phyloP scores from a whole-genome alignment of 2,797 vertebrate species.

The Myotis vivesi region DNA sequence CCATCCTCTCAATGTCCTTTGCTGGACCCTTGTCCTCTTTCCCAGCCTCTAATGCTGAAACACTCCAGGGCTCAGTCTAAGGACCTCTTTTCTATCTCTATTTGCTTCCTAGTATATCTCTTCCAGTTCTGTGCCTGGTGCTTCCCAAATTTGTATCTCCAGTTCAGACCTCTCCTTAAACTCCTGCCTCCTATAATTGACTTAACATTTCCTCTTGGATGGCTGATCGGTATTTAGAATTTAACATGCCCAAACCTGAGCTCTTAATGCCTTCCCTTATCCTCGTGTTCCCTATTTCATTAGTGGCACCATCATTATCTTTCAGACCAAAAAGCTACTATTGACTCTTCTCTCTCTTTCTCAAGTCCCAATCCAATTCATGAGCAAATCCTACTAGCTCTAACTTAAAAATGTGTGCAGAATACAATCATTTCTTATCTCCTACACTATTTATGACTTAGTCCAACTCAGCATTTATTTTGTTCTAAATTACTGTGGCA shows the following conservation, averaged over 20 bases:
- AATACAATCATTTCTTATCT: background rate
- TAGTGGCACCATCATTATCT: background rate
- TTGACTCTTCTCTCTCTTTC: background rate
- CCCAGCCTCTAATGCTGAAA: background rate
- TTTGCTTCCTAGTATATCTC: background rate
- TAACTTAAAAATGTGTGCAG: background rate
- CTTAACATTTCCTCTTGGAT: background rate
- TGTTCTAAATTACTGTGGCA: background rate
- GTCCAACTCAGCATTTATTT: background rate
- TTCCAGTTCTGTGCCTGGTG: background rate
- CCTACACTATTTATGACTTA: background rate
- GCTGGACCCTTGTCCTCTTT: background rate
- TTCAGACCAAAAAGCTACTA: background rate
- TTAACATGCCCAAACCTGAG: background rate
- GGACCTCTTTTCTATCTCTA: background rate
- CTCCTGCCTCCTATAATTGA: background rate
- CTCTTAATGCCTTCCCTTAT: background rate
- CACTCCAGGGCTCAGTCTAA: background rate
- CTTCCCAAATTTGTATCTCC: background rate
- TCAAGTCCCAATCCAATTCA: slow-evolving; percentile 25
- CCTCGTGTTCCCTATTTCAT: background rate
- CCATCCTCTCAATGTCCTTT: background rate
- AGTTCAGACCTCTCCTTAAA: background rate
- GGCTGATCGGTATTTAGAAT: background rate
- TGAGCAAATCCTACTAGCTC: background rate